Evolutionary conservation across 2,888 invertebrate species (phyloP).

Genomic region (Syrphus vitripennis): DNA sequence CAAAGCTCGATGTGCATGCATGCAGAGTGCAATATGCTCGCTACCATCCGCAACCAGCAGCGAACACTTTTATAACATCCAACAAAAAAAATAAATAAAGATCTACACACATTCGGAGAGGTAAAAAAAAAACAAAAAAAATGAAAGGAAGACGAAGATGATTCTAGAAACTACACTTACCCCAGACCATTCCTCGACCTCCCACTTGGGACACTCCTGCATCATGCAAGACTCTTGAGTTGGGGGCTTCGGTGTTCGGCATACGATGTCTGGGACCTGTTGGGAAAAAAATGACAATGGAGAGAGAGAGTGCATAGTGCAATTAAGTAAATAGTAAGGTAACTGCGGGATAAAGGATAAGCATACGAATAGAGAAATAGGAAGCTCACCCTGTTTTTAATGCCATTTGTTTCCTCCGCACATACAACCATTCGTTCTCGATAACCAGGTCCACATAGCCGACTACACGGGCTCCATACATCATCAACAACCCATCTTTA

Average conservation of each 20-base stretch:
- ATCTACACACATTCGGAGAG: slow-evolving; percentile 53
- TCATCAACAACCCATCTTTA: slow-evolving; percentile 95
- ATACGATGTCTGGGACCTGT: slow-evolving; percentile 90
- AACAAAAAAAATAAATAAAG: slow-evolving; percentile 61
- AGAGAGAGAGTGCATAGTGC: slow-evolving; percentile 66
- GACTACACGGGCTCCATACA: slow-evolving; percentile 94
- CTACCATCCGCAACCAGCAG: background rate
- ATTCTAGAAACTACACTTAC: slow-evolving; percentile 86
- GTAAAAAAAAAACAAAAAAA: no score
- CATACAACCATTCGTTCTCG: slow-evolving; percentile 92
- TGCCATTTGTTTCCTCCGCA: slow-evolving; percentile 90
- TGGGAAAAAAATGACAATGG: slow-evolving; percentile 56
- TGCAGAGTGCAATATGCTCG: slow-evolving; percentile 63
- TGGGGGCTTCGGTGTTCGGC: slow-evolving; percentile 88
- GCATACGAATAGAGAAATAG: background rate
- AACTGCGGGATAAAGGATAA: slow-evolving; percentile 16
- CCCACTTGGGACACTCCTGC: slow-evolving; percentile 94
- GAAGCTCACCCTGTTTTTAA: slow-evolving; percentile 87
- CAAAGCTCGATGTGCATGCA: slow-evolving; percentile 32
- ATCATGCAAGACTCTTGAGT: slow-evolving; percentile 91
- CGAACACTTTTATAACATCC: slow-evolving; percentile 52
- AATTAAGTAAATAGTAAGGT: slow-evolving; percentile 67
- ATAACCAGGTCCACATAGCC: slow-evolving; percentile 92
- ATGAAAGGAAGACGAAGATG: slow-evolving; percentile 45
- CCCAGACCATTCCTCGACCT: slow-evolving; percentile 93